Evolutionary conservation across 92 coral and sea anemone species (phyloP).

Genomic region (Pocillopora grandis): DNA sequence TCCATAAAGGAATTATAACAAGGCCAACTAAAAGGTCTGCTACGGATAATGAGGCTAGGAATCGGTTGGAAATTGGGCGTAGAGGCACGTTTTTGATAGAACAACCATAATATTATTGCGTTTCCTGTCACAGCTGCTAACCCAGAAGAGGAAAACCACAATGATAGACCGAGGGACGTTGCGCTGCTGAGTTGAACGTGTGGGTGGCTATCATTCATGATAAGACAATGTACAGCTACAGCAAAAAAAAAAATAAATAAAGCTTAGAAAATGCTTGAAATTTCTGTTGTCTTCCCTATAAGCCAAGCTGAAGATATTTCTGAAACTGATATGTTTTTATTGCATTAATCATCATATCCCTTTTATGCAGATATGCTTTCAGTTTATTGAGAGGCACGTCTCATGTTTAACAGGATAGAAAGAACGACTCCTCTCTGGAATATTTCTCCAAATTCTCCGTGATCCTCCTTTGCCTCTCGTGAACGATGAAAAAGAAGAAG

Average conservation of each 20-base stretch:
- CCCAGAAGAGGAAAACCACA: conserved; percentile 3
- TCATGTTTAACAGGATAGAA: too few species aligned
- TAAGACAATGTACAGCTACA: neutral
- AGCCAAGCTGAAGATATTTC: too few species aligned
- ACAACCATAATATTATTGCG: conserved; percentile 16
- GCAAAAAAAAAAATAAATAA: neutral
- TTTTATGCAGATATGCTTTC: too few species aligned
- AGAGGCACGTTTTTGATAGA: conserved; percentile 22
- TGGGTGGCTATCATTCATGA: neutral
- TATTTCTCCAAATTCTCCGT: too few species aligned
- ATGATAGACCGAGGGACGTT: neutral
- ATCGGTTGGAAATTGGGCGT: conserved; percentile 34
- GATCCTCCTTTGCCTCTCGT: too few species aligned
- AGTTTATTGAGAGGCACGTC: too few species aligned
- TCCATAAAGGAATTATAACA: conserved; percentile 15
- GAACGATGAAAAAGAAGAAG: too few species aligned
- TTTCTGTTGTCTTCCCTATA: neutral
- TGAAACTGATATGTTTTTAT: too few species aligned
- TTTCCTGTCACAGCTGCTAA: conserved; percentile 28
- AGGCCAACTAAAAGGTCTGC: conserved; percentile 48
- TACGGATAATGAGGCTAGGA: conserved; percentile 31
- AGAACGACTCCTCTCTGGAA: too few species aligned
- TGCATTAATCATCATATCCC: too few species aligned
- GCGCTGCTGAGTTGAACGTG: neutral
- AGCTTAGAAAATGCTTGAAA: neutral